These are phyloP conservation scores for Saturnia japonica DNA, from an alignment of 2,888 invertebrate species.

Conservation along the genomic window DNA sequence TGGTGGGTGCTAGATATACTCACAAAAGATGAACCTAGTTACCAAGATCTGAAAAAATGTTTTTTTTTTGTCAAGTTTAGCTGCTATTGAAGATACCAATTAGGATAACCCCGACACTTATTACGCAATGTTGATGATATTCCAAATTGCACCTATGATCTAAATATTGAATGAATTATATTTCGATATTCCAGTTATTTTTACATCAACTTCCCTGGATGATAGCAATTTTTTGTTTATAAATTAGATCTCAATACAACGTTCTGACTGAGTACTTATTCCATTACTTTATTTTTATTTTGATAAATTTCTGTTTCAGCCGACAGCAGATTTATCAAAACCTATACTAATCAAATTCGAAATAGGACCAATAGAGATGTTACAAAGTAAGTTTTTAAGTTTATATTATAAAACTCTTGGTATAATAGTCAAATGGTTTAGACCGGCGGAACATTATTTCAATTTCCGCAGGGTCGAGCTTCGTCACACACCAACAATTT, in stretches of 20 bases:
- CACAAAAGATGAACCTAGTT: no score
- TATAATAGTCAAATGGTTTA: neutral
- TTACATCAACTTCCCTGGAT: no score
- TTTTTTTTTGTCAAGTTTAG: neutral
- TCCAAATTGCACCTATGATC: neutral
- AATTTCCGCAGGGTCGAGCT: neutral
- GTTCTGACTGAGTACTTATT: neutral
- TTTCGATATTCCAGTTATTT: no score
- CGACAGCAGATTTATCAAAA: constrained; percentile 62
- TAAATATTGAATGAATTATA: no score
- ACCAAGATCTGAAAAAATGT: neutral
- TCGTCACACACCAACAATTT: neutral
- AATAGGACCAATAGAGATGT: constrained; percentile 45
- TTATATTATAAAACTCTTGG: neutral
- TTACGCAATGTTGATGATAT: neutral
- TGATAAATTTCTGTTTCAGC: constrained; percentile 48
- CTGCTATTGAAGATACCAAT: neutral
- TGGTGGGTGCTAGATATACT: no score
- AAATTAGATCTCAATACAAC: neutral
- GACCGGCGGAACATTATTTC: neutral
- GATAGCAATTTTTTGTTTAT: no score
- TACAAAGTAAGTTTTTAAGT: constrained; percentile 45
- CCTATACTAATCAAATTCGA: constrained; percentile 61
- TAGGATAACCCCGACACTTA: neutral
- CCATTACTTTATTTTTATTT: neutral